These are phyloP conservation scores for Microplitis deprimator DNA, from an alignment of 2,888 invertebrate genomes.

Conservation along the genomic window DNA sequence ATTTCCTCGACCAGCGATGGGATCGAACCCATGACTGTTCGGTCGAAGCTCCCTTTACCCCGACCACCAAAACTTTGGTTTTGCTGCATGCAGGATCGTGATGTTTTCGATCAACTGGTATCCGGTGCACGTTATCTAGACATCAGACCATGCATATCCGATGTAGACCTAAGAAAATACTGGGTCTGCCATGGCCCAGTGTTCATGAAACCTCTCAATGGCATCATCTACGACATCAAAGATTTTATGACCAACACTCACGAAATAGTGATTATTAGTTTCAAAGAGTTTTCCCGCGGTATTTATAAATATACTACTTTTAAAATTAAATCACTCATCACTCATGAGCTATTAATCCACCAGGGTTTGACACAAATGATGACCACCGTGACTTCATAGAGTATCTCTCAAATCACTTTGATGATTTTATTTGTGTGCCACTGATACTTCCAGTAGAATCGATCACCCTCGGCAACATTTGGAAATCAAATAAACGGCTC, in stretches of 20 bases:
- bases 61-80: no score
- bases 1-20: no score
- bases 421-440: neutral
- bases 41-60: no score
- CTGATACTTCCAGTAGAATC: neutral
- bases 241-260: conserved; percentile 73
- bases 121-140: conserved; percentile 76
- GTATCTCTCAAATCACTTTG: neutral
- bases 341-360: neutral
- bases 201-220: conserved; percentile 70
- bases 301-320: conserved; percentile 24
- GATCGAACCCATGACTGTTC: no score
- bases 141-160: conserved; percentile 73
- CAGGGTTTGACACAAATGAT: no score
- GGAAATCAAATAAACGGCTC: neutral
- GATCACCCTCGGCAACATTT: neutral
- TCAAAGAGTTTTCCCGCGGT: conserved; percentile 75
- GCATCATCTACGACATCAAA: conserved; percentile 72
- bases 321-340: neutral
- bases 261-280: conserved; percentile 74
- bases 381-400: no score
- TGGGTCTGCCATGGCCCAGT: conserved; percentile 75
- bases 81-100: conserved; percentile 64
- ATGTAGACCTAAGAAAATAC: conserved; percentile 57
- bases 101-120: conserved; percentile 73